Base-by-base conservation (phyloP, 2,113 vertebrate species). In the Ochotona princeps region DNA sequence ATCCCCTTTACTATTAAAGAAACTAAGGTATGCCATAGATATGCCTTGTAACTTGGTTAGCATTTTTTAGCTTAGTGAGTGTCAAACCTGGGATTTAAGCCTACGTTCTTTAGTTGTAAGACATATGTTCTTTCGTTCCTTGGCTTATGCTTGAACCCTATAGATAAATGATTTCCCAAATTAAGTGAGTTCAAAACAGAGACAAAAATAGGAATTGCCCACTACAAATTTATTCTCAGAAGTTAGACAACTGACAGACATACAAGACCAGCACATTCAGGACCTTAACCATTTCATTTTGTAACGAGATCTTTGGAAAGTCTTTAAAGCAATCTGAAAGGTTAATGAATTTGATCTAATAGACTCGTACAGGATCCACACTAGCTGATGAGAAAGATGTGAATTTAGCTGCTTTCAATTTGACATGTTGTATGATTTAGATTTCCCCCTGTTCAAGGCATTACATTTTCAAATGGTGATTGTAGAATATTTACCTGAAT, bases 171-270 rank as follows among this genome's bases (percentile, higher is more conserved):
- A 17, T 9, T 88, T 60, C 26, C 38, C 8, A 2, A 75, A 2
- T 78, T 87, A 78, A 73, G 74, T 80, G 13, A 1, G 4, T 87
- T 81, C 69, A 28, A 83, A 94, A 76, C 28, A 72, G 69, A 73
- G 75, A 83, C 4, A 49, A 8, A 85, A 90, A 79, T 51, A 76
- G 67, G 30, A 89, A 89, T 75, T 83, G 8, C 2, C 32, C 65
- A 49, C n/a, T 80, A 83, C 9, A 87, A 66, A 63, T 79, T 83
- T 91, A 49, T 74, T 79, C 94, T 90, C 83, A 90, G 61, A 85
- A 2, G 3, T 57, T 25, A 70, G n/a, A n/a, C 26, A 94, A 21
- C 14, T 87, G 2, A 67, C 44, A 88, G 5, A 54, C 49, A n/a
- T 35, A 20, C 1, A 89, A 74, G 23, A 80, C 38, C 47, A 89